Evolutionary conservation across 2,113 vertebrate genomes (phyloP).

Genomic region (Bothrops jararaca): DNA sequence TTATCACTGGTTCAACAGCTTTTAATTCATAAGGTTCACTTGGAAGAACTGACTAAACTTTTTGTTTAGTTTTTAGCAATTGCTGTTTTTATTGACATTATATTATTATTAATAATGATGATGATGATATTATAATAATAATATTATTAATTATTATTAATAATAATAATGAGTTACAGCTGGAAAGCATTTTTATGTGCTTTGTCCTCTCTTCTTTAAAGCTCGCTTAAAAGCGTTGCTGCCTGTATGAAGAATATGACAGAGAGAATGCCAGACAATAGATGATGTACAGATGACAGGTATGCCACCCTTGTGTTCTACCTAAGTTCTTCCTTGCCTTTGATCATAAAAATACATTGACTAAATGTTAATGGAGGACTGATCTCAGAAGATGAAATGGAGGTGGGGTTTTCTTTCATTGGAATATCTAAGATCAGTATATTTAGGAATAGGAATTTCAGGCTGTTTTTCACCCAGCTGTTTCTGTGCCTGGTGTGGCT

Average conservation of each 20-base stretch:
- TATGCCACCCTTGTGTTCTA: neutral
- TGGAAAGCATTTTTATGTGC: neutral
- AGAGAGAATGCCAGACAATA: neutral
- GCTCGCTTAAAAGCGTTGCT: neutral
- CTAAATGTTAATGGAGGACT: neutral
- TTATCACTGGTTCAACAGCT: neutral
- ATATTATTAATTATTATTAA: no score
- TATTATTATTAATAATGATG: no score
- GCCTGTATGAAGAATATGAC: neutral
- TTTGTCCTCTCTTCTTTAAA: neutral
- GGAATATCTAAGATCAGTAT: slow-evolving; percentile 81
- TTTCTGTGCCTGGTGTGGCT: slow-evolving; percentile 78
- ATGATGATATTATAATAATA: no score
- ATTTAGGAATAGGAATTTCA: slow-evolving; percentile 81
- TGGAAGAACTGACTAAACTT: neutral
- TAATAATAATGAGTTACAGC: neutral
- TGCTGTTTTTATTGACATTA: neutral
- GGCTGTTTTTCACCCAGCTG: slow-evolving; percentile 81
- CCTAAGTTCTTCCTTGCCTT: neutral
- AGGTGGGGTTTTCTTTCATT: neutral
- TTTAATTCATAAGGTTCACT: neutral
- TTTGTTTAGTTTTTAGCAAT: neutral
- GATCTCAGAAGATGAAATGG: neutral
- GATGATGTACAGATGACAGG: neutral
- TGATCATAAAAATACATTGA: neutral